Evolutionary conservation across 1,140 invertebrate species (phyloP), one percentile per base, ranked within the genome.

Genomic region (Bombyx mandarina): DNA sequence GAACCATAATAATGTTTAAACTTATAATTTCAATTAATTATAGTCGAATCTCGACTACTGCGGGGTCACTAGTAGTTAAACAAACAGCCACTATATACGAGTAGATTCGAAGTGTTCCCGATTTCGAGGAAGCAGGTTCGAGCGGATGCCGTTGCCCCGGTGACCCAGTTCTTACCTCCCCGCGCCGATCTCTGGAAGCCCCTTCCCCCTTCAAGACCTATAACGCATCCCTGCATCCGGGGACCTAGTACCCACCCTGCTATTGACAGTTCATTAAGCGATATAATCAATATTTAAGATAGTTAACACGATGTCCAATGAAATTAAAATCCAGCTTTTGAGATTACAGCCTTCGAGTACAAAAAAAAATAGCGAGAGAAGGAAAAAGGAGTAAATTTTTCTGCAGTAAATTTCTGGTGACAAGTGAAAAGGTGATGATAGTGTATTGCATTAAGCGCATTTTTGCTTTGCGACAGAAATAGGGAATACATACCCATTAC

Each of bases 161-260:
- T 54, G 53, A 54, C 53, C 53, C 53, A 54, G 53, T 54, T 54
- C 53, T 45, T 4, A 43, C 53, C 52, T 10, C 42, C 53, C 53
- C 6, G 7, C 43, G 43, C 53, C 43, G 12, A 7, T 44, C 53
- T 44, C 53, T 54, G 43, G 8, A 12, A 18, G 22, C 43, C 53
- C 9, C 43, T 22, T 22, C 53, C 53, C 52, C 44, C 53, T 9
- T 35, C 43, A n/a, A 10, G 43, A 12, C 43, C 53, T 22, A 44
- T 22, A 26, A 43, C 53, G 53, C 53, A 54, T 54, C 53, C 53
- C 53, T 54, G 53, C 53, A 54, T 12, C 43, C n/a, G 4, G 8
- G 10, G 18, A 8, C 50, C 26, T 51, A 26, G 42, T 26, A 35
- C 6, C 50, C 18, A 35, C 6, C 50, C 18, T 6, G 22, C 26